A percentile compares a stretch with the other conserved stretches of the same genome.
These are phyloP conservation scores for Perca flavescens DNA, from an alignment of 2,113 vertebrate species.

Conservation along the genomic window DNA sequence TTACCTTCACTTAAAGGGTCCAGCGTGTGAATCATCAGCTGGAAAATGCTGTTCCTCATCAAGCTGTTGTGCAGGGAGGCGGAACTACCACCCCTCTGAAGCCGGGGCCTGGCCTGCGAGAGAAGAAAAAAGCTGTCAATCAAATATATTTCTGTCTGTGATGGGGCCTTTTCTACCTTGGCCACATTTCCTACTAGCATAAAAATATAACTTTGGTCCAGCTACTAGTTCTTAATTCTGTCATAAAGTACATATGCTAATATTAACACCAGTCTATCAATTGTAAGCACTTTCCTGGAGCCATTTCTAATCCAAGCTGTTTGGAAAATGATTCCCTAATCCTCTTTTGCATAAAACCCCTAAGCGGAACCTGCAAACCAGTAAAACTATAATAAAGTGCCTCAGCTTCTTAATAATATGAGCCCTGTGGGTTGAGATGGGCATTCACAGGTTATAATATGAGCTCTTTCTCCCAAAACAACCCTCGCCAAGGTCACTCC, in stretches of 20 bases:
- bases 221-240: slow-evolving; percentile 8
- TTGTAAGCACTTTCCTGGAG: slow-evolving; percentile 23
- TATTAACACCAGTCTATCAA: slow-evolving; percentile 26
- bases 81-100: slow-evolving; percentile 95
- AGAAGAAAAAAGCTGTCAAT: slow-evolving; percentile 50
- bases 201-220: background rate
- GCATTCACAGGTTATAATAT: slow-evolving; percentile 33
- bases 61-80: slow-evolving; percentile 97
- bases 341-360: slow-evolving; percentile 60
- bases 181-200: background rate
- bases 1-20: slow-evolving; percentile 91
- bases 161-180: background rate
- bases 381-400: slow-evolving; percentile 42
- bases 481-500: slow-evolving; percentile 46
- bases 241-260: slow-evolving; percentile 3
- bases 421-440: slow-evolving; percentile 39
- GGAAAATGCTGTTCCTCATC: slow-evolving; percentile 99
- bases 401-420: slow-evolving; percentile 45
- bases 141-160: slow-evolving; percentile 15
- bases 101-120: slow-evolving; percentile 90
- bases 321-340: slow-evolving; percentile 59
- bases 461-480: slow-evolving; percentile 13
- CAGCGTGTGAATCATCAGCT: slow-evolving; percentile 98
- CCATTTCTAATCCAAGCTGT: slow-evolving; percentile 39
- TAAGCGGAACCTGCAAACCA: slow-evolving; percentile 44